These are phyloP conservation scores for Melanostoma scalare DNA, from an alignment of 2,888 invertebrate species.

Conservation along the genomic window DNA sequence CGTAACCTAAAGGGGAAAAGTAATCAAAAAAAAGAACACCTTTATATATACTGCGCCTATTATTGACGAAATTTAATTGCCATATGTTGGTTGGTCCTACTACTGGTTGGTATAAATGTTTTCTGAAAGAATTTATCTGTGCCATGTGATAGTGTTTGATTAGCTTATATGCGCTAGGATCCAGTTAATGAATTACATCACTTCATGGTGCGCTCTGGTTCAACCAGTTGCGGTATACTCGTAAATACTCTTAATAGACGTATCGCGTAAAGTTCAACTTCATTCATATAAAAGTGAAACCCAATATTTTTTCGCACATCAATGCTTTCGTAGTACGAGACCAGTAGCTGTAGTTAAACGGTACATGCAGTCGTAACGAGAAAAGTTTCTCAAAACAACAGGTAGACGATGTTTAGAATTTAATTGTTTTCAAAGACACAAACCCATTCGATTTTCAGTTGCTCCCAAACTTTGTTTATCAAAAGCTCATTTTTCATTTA, in stretches of 20 bases:
- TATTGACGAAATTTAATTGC: conserved; percentile 51
- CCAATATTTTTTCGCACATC: neutral
- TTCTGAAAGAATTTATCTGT: conserved; percentile 3
- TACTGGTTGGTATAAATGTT: conserved; percentile 8
- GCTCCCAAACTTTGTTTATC: too few species aligned
- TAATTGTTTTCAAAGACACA: too few species aligned
- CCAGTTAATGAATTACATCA: conserved; percentile 3
- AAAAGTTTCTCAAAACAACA: neutral
- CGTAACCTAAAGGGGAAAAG: conserved; percentile 59
- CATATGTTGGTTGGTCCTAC: conserved; percentile 14
- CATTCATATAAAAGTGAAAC: conserved; percentile 7
- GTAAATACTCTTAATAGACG: neutral
- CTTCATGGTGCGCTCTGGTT: too few species aligned
- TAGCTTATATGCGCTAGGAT: conserved; percentile 1
- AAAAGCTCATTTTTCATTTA: too few species aligned
- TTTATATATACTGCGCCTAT: conserved; percentile 13
- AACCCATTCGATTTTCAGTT: too few species aligned
- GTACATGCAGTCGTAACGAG: neutral
- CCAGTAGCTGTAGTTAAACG: too few species aligned
- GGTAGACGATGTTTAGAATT: too few species aligned
- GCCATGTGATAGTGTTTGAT: neutral
- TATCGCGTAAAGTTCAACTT: neutral
- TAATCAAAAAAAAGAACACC: conserved; percentile 33
- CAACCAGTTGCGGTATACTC: too few species aligned
- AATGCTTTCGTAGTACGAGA: too few species aligned